These are phyloP conservation scores for Gasterosteus nipponicus DNA, from an alignment of 2,113 vertebrate species.

Conservation along the genomic window DNA sequence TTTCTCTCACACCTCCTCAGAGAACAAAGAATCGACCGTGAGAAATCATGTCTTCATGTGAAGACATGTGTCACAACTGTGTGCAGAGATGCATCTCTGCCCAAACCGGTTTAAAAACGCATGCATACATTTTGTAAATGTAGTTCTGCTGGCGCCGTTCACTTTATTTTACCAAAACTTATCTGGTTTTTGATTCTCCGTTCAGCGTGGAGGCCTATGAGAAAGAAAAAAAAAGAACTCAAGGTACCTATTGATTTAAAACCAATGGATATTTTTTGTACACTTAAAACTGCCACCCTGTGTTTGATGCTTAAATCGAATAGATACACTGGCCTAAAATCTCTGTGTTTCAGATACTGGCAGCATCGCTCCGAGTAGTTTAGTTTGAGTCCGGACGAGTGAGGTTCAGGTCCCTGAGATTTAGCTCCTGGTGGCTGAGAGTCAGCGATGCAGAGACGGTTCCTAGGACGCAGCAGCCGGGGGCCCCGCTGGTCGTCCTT, in stretches of 20 bases:
- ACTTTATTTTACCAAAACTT: too few species aligned
- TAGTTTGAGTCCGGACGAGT: background rate
- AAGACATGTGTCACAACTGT: too few species aligned
- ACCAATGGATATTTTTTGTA: background rate
- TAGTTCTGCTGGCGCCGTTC: background rate
- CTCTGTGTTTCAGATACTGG: background rate
- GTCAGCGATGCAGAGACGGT: background rate
- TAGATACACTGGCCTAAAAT: background rate
- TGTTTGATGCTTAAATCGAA: background rate
- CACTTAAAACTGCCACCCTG: background rate
- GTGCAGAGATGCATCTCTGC: too few species aligned
- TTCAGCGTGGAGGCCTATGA: background rate
- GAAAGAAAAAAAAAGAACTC: background rate
- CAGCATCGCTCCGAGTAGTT: background rate
- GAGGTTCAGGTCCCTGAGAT: slow-evolving; percentile 44
- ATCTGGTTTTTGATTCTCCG: background rate
- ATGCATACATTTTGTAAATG: background rate
- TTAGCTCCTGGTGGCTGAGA: slow-evolving; percentile 13
- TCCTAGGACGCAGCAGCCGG: slow-evolving; percentile 17
- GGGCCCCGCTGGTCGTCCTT: background rate
- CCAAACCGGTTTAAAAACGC: too few species aligned
- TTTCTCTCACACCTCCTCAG: too few species aligned
- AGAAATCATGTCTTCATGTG: too few species aligned
- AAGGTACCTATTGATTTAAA: background rate
- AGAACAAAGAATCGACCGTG: too few species aligned